Conservation (phyloP, 2,113 vertebrate species). For the Athene cunicularia region DNA sequence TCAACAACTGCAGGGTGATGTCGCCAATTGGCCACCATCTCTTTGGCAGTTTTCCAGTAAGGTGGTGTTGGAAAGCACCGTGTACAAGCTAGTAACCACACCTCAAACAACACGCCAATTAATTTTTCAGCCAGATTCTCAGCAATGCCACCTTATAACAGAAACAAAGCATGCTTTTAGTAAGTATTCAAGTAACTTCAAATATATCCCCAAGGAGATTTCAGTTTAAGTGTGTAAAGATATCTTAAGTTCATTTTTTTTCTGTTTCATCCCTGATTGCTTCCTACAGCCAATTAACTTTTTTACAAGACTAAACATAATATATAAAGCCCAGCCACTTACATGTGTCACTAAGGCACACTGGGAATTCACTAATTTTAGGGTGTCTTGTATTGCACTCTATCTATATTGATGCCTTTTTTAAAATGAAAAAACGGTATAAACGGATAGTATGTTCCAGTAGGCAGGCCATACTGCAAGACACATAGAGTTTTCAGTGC, state of each 20-base stretch:
- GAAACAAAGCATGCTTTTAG: constrained; percentile 21
- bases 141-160: constrained; percentile 87
- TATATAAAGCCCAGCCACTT: not conserved
- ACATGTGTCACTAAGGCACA: fast-evolving
- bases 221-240: not conserved
- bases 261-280: not conserved
- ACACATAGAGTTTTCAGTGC: not conserved
- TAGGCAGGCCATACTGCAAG: not conserved
- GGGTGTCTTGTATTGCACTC: not conserved
- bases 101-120: constrained; percentile 94
- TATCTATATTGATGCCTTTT: not conserved
- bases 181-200: not conserved
- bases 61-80: constrained; percentile 95
- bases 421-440: not conserved
- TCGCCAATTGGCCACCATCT: constrained; percentile 97
- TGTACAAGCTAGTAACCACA: constrained; percentile 91
- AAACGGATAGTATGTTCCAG: not conserved
- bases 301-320: not conserved
- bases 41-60: constrained; percentile 95
- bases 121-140: constrained; percentile 93
- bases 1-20: constrained; percentile 97
- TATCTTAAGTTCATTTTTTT: not conserved
- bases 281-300: not conserved
- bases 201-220: not conserved
- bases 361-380: not conserved